Evolutionary conservation across 1,140 invertebrate species (phyloP), one percentile per base, ranked within the genome.

Genomic region (Temnothorax curvispinosus): DNA sequence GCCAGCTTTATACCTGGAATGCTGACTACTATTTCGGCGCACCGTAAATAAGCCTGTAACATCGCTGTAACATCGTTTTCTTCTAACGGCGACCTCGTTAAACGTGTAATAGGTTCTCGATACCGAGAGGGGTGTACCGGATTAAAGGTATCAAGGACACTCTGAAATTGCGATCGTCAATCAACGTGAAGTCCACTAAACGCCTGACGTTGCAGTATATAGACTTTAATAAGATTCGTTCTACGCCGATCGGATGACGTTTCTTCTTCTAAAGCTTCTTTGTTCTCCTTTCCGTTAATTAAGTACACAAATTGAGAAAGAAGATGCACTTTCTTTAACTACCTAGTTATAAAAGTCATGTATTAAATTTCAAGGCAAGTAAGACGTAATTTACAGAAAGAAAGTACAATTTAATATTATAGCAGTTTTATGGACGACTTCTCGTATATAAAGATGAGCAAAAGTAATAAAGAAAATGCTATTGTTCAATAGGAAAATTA

Each of bases 21-120:
- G n/a, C 47, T 56, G 58, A 80, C 32, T 47, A 18, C 3, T 50
- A 9, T 54, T 67, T 44, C n/a, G 41, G 65, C 41, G 18, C 71
- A 74, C 27, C 52, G 21, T 84, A 89, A 89, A 89, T 88, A 88
- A 77, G 69, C 60, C 64, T 38, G 52, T 88, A 88, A 21, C 15
- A 27, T 27, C 32, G 15, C 27, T 60, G 78, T 71, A 88, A 89
- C 85, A 89, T 89, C 65, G 54, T 89, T 88, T 89, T 74, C 87
- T 89, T 88, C 86, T 54, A 76, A 11, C 44, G 44, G 72, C 44
- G 87, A 85, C 72, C 64, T 85, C 86, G 86, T 89, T 88, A 85
- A 85, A 85, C 72, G 64, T 67, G 72, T 89, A 89, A 89, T 88
- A 65, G 86, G 11, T 88, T 88, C 80, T 67, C 64, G 71, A 89